Evolutionary conservation across 2,113 vertebrate genomes (phyloP), one percentile per base, ranked within the genome.

Genomic region (Pimephales promelas): DNA sequence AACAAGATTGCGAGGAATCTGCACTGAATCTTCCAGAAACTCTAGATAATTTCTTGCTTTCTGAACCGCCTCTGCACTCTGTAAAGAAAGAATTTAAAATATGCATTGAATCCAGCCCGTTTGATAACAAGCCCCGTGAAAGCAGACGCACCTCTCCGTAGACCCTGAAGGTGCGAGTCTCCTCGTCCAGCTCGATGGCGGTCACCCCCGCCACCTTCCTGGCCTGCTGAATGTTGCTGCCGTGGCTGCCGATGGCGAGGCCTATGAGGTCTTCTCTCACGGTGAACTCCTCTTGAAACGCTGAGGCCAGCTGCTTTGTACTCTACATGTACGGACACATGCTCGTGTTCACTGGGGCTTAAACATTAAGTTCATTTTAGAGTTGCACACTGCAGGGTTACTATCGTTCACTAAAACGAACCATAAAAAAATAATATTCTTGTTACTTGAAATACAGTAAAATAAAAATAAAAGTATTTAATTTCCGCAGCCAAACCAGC

Each of bases 221-320:
- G 77, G 97, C 96, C 87, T 97, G 96, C 88, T 97, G 97, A 88
- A 97, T 97, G 92, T 97, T 97, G 91, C 88, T 96, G 75, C 97
- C 97, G 0, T 97, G 97, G 82, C 95, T 97, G 59, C 97, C 97
- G 3, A 97, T 97, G 68, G 97, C 96, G 78, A 97, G 90, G 20
- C 97, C 97, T 95, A 97, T 96, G 73, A 97, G 91, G 84, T 97
- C 97, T 2, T 94, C 91, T 49, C 96, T 93, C 26, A 97, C 97
- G 0, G 76, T 91, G 78, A 97, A 97, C 92, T 97, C 97, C 83
- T 97, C 96, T 83, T 97, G 96, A 90, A 96, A 97, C 0, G 96
- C 96, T 0, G 96, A 96, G 2, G 96, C 96, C 92, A 97, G 87
- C 88, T 97, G 96, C 89, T 96, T 95, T 59, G 95, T 96, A 81